These are phyloP conservation scores for Cephus pygmeus DNA, from an alignment of 2,888 invertebrate genomes.

Conservation along the genomic window DNA sequence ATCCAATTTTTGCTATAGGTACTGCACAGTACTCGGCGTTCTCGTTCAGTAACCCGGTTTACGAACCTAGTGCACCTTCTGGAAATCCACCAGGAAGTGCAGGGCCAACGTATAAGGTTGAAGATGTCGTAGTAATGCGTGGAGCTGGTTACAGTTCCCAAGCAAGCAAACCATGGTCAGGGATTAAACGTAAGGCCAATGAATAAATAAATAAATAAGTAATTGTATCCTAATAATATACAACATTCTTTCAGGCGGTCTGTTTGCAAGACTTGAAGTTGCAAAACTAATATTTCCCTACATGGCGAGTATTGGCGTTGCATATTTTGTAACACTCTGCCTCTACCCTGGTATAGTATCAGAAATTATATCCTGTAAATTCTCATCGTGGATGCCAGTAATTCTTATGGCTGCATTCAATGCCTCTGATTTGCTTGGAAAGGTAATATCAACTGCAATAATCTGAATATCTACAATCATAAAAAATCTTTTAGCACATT, in stretches of 20 bases:
- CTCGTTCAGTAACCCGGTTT: slow-evolving; percentile 87
- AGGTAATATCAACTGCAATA: slow-evolving; percentile 67
- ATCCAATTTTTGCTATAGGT: slow-evolving; percentile 45
- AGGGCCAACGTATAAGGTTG: slow-evolving; percentile 77
- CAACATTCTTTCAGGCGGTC: slow-evolving; percentile 70
- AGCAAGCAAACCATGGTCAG: slow-evolving; percentile 67
- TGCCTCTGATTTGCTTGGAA: slow-evolving; percentile 86
- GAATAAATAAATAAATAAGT: neutral
- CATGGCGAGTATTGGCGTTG: slow-evolving; percentile 89
- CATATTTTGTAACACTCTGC: slow-evolving; percentile 90
- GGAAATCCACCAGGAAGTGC: slow-evolving; percentile 65
- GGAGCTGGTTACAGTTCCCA: slow-evolving; percentile 62
- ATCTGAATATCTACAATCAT: slow-evolving; percentile 3
- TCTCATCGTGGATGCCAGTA: slow-evolving; percentile 92
- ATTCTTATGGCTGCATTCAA: slow-evolving; percentile 91
- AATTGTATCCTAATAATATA: neutral
- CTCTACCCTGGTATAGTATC: slow-evolving; percentile 92
- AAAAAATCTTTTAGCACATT: neutral
- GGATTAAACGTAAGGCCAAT: slow-evolving; percentile 67
- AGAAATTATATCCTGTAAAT: slow-evolving; percentile 85
- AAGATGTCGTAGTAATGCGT: slow-evolving; percentile 79
- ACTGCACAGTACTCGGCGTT: slow-evolving; percentile 72
- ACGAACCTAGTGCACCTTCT: slow-evolving; percentile 77
- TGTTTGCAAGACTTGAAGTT: slow-evolving; percentile 81
- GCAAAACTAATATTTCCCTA: slow-evolving; percentile 88